phyloP scores from a whole-genome alignment of 2,888 invertebrate genomes.

The Drosophila cracens region DNA sequence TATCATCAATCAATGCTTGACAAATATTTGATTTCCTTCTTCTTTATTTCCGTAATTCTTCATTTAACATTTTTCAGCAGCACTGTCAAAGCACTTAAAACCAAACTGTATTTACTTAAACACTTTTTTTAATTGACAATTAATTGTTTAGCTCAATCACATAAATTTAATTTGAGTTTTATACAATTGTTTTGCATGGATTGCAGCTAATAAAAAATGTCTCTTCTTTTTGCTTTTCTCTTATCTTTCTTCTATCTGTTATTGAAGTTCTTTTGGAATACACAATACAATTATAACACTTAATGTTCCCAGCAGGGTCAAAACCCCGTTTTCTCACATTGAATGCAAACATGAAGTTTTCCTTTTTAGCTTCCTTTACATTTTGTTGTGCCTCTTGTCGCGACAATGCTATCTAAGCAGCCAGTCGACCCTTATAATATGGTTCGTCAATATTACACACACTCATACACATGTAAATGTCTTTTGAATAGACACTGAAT shows the following conservation, averaged over 20 bases:
- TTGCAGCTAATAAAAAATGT: neutral
- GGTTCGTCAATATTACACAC: conserved; percentile 42
- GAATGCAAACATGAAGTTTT: conserved; percentile 40
- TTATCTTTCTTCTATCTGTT: conserved; percentile 8
- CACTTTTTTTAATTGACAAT: neutral
- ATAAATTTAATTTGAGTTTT: neutral
- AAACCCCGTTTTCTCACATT: conserved; percentile 51
- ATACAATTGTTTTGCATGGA: neutral
- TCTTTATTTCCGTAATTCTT: neutral
- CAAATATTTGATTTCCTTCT: neutral
- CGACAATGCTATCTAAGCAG: conserved; percentile 19
- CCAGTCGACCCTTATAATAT: conserved; percentile 48
- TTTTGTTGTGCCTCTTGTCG: conserved; percentile 3
- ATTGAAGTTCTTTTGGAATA: neutral
- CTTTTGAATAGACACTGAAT: conserved; percentile 41
- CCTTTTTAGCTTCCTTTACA: conserved; percentile 51
- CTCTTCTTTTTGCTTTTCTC: neutral
- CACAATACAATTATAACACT: conserved; percentile 3
- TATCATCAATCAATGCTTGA: neutral
- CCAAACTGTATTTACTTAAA: neutral
- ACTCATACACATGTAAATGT: conserved; percentile 9
- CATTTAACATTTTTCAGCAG: neutral
- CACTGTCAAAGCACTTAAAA: neutral
- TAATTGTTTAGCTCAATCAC: neutral
- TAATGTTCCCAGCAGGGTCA: conserved; percentile 31